These are phyloP conservation scores for Enhydra lutris DNA, from an alignment of 2,113 vertebrate species.

Conservation along the genomic window DNA sequence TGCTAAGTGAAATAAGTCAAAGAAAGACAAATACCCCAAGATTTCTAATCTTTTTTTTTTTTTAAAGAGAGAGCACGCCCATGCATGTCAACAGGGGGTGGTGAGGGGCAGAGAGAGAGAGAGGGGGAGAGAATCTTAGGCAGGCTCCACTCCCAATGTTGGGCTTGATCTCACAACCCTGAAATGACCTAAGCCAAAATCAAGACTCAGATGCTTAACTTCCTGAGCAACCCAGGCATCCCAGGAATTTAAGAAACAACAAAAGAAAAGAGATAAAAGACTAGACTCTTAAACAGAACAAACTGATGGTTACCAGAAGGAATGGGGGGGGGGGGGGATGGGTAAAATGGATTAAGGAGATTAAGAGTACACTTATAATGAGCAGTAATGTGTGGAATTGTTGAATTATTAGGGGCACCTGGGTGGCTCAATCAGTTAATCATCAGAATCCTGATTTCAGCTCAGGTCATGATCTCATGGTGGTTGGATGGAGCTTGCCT, in stretches of 20 bases:
- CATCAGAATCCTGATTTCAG: not conserved
- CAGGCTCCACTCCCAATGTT: not conserved
- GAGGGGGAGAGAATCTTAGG: not conserved
- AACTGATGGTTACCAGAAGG: not conserved
- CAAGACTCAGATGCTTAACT: not conserved
- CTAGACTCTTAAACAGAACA: not conserved
- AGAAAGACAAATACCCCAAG: not conserved
- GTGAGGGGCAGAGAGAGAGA: not conserved
- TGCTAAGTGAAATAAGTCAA: not conserved
- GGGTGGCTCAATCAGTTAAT: not conserved
- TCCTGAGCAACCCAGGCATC: not conserved
- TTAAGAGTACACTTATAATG: not conserved
- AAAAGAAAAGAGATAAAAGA: not conserved
- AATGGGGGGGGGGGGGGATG: not conserved
- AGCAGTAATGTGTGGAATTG: not conserved
- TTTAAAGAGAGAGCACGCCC: too few species aligned
- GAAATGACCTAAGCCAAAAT: not conserved
- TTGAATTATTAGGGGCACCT: not conserved
- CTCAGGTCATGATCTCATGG: not conserved
- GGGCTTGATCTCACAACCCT: not conserved
- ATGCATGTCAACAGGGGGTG: not conserved
- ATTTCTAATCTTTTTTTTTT: not conserved
- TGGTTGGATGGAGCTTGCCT: not conserved
- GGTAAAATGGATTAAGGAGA: not conserved
- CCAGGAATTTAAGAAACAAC: not conserved